Base-by-base conservation (phyloP, 2,797 vertebrate genomes). In the Clarias platycephalus region DNA sequence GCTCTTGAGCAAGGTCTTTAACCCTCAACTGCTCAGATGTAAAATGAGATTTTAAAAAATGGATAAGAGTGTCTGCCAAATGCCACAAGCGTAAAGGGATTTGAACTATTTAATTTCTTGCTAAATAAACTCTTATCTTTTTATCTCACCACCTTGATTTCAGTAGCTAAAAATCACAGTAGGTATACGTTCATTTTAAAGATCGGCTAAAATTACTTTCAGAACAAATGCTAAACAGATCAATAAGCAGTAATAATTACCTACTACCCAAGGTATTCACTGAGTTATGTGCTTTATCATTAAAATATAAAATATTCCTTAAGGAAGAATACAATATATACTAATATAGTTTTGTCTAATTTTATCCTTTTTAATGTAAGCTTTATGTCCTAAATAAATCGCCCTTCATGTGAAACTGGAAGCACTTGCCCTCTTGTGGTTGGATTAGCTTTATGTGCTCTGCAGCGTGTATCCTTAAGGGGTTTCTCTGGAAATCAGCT, bases 351-450 rank as follows among this genome's bases (percentile, higher is more conserved):
- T 57, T 57, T 53, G 44, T 18, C 71, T 55, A 71, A 55, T 75
- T 20, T 22, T 3, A 31, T 22, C 9, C 26, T 10, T 26, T 55
- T 0, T 75, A 31, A 28, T 12, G 31, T 77, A 77, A 34, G 4
- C 10, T 4, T 22, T 22, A 37, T 31, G 31, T 37, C 44, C 24
- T 40, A 12, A 63, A 79, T 44, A 16, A 26, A 16, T 64, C 1
- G 7, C 34, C 18, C 7, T 77, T 5, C 3, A 18, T 40, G 4
- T 64, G 37, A 64, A 63, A 64, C 16, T 49, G 37, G 40, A 80
- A 80, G 40, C 60, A 64, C 16, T 64, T 80, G 77, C 80, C 80
- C 66, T 81, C 80, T 81, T 81, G 80, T 70, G 80, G 80, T 37
- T 70, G 49, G 66, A 81, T 58, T 70, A 34, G 49, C 10, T 53